A percentile compares a stretch with the other conserved stretches of the same genome.
Conservation (phyloP, 2,797 vertebrate genomes). For the Cynodonichthys magdalenae region DNA sequence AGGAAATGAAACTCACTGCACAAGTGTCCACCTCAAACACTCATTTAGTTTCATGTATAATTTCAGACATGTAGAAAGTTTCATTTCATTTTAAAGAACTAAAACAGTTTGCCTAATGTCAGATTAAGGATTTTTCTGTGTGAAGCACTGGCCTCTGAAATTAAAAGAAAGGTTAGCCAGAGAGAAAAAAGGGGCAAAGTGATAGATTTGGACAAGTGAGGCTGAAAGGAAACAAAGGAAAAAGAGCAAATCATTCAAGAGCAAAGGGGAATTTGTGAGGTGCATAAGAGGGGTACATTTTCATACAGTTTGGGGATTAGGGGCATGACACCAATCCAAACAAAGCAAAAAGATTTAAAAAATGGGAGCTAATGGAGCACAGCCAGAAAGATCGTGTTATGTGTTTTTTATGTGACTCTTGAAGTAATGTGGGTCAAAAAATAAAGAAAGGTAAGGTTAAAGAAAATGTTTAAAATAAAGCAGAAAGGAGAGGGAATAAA, state of each 20-base stretch:
- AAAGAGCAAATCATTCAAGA: conserved; percentile 31
- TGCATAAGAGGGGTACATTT: conserved; percentile 43
- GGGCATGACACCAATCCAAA: conserved; percentile 79
- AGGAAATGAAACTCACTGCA: conserved; percentile 12
- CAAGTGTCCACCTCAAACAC: conserved; percentile 39
- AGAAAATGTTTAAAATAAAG: conserved; percentile 1
- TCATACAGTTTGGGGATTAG: conserved; percentile 65
- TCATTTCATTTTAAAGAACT: conserved; percentile 45
- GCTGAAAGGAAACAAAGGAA: conserved; percentile 17
- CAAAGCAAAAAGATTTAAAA: conserved; percentile 67
- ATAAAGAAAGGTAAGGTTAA: conserved; percentile 8
- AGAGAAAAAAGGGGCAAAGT: neutral
- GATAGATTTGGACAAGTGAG: conserved; percentile 25
- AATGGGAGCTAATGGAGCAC: conserved; percentile 68
- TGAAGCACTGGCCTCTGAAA: conserved; percentile 3
- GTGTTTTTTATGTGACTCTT: conserved; percentile 13
- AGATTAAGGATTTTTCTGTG: neutral
- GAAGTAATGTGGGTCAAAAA: conserved; percentile 11
- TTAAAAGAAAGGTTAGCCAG: conserved; percentile 9
- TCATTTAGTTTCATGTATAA: conserved; percentile 39
- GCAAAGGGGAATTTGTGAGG: conserved; percentile 35
- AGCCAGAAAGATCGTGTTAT: conserved; percentile 29
- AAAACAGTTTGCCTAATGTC: conserved; percentile 31
- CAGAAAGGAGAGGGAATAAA: conserved; percentile 3
- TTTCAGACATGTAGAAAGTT: conserved; percentile 45